phyloP scores from a whole-genome alignment of 2,113 vertebrate species.

The Pica pica region DNA sequence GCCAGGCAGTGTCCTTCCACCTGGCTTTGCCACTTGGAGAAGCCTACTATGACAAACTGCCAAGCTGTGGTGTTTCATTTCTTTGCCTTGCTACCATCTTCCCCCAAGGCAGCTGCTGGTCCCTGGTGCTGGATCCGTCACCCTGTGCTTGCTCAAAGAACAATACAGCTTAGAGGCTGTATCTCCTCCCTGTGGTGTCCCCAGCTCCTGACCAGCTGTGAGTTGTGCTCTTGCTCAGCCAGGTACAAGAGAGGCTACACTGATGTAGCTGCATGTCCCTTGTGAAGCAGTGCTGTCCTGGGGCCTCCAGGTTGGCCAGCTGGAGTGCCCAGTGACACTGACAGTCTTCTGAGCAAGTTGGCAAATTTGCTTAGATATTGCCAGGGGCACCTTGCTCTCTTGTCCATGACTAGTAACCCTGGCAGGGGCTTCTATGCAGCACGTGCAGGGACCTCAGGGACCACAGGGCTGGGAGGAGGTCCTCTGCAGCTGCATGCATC shows the following conservation, averaged over 20 bases:
- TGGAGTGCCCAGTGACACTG: background rate
- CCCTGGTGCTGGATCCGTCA: background rate
- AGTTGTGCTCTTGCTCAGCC: background rate
- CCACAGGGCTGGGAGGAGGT: background rate
- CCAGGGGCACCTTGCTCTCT: background rate
- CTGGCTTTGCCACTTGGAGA: background rate
- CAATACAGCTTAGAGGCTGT: background rate
- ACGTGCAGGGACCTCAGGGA: background rate
- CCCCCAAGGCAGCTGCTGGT: background rate
- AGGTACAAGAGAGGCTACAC: background rate
- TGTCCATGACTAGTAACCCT: background rate
- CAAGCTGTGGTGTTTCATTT: background rate
- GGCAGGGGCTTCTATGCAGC: background rate
- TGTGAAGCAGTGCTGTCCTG: background rate
- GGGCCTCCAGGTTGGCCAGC: background rate
- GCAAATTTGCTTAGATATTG: background rate
- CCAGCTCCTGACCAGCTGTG: background rate
- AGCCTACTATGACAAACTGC: background rate
- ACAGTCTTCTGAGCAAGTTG: background rate
- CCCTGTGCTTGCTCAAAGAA: background rate
- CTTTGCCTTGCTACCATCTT: background rate
- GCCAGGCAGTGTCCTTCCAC: background rate
- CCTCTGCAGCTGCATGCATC: background rate
- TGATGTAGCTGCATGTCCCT: background rate
- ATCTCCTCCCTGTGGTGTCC: background rate